These are phyloP conservation scores for Diprion similis DNA, from an alignment of 1,140 invertebrate genomes.

Conservation along the genomic window DNA sequence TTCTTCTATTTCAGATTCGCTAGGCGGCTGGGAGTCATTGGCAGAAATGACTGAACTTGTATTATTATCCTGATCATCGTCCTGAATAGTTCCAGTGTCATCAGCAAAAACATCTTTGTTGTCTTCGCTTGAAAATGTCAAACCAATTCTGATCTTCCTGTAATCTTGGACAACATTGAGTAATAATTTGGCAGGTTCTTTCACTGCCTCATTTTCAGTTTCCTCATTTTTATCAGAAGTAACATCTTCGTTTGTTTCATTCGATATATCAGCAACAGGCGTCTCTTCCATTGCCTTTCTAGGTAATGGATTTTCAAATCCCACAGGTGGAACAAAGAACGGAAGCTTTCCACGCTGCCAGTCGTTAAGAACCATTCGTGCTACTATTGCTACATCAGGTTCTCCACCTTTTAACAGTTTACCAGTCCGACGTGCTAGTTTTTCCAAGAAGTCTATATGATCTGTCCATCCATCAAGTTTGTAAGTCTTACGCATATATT, in stretches of 20 bases:
- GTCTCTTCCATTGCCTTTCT: slow-evolving; percentile 38
- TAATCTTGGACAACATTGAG: slow-evolving; percentile 76
- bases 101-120: slow-evolving; percentile 48
- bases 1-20: slow-evolving; percentile 40
- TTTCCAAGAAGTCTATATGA: slow-evolving; percentile 90
- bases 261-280: slow-evolving; percentile 24
- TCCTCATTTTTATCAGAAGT: slow-evolving; percentile 4
- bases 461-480: slow-evolving; percentile 82
- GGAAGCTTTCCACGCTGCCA: slow-evolving; percentile 98
- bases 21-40: slow-evolving; percentile 10
- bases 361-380: slow-evolving; percentile 97
- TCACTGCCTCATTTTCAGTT: slow-evolving; percentile 32
- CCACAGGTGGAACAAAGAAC: slow-evolving; percentile 88
- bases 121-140: slow-evolving; percentile 74
- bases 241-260: slow-evolving; percentile 41
- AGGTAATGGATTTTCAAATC: slow-evolving; percentile 70
- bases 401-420: slow-evolving; percentile 96
- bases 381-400: slow-evolving; percentile 86
- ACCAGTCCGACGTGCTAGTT: slow-evolving; percentile 84
- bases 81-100: slow-evolving; percentile 58
- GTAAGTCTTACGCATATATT: slow-evolving; percentile 93
- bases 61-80: slow-evolving; percentile 54
- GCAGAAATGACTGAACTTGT: slow-evolving; percentile 28
- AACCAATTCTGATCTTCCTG: slow-evolving; percentile 78
- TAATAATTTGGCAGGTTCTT: slow-evolving; percentile 40